These are phyloP conservation scores for Drosophila jambulina DNA, from an alignment of 1,140 invertebrate genomes.

Conservation along the genomic window DNA sequence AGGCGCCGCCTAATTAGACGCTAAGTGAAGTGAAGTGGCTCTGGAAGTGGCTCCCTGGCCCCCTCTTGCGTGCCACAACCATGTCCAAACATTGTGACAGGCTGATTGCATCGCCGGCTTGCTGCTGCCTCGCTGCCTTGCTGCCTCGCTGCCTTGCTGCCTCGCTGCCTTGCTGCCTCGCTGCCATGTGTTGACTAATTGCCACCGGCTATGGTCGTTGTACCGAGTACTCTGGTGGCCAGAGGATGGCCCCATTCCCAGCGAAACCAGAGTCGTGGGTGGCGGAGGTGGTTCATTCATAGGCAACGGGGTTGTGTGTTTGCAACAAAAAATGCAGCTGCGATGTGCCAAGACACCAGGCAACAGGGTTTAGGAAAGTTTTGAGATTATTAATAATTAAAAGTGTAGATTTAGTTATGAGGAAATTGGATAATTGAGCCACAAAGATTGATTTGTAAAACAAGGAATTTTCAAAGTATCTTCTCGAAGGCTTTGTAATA, in stretches of 20 bases:
- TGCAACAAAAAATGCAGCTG: conserved; percentile 31
- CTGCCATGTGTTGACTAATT: conserved; percentile 66
- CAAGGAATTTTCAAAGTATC: too few relatives aligned
- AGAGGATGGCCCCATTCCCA: conserved; percentile 35
- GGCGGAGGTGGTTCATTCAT: conserved; percentile 4
- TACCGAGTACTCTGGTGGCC: conserved; percentile 10
- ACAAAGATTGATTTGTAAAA: too few relatives aligned
- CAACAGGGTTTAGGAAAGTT: neutral
- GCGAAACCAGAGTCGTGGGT: conserved; percentile 22
- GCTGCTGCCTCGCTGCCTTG: conserved; percentile 4
- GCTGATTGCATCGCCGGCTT: conserved; percentile 62
- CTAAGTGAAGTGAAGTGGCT: conserved; percentile 67
- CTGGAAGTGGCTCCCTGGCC: conserved; percentile 1
- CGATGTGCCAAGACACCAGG: conserved; percentile 12
- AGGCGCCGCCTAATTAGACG: conserved; percentile 76
- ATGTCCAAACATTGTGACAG: conserved; percentile 77
- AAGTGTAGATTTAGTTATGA: neutral
- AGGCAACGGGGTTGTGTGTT: conserved; percentile 5
- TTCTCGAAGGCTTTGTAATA: too few relatives aligned
- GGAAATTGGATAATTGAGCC: too few relatives aligned
- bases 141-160: neutral
- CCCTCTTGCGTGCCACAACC: conserved; percentile 10
- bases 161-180: neutral
- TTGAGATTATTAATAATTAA: neutral
- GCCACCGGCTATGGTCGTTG: conserved; percentile 49